Conservation (phyloP, 2,113 vertebrate genomes). For the Ibidorhyncha struthersii region DNA sequence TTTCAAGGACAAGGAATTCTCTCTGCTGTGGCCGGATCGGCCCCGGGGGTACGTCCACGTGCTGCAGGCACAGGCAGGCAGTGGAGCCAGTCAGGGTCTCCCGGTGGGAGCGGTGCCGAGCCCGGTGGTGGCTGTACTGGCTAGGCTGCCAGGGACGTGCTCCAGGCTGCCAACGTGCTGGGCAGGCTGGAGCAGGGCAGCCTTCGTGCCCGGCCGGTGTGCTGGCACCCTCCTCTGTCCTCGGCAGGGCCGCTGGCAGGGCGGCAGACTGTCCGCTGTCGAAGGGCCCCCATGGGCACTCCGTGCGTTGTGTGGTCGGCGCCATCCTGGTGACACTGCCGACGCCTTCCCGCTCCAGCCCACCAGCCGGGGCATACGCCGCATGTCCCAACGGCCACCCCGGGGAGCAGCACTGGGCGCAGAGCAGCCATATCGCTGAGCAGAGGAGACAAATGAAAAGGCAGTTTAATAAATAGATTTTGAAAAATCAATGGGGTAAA, state of each 20-base stretch:
- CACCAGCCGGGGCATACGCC: not conserved
- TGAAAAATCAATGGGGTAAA: constrained; percentile 4
- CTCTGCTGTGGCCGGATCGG: not conserved
- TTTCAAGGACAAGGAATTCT: not conserved
- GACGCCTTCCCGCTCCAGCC: no score
- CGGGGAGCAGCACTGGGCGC: constrained; percentile 16
- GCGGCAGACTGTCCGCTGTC: not conserved
- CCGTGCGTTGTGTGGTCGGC: no score
- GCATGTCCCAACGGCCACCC: not conserved
- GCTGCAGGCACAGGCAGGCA: not conserved
- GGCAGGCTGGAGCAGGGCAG: not conserved
- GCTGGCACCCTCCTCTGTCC: not conserved
- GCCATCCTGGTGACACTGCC: not conserved
- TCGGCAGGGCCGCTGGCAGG: not conserved
- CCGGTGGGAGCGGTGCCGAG: no score
- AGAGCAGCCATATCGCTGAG: not conserved
- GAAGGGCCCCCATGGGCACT: not conserved
- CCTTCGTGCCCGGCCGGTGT: rapidly evolving
- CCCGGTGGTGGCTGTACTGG: not conserved
- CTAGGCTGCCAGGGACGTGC: not conserved
- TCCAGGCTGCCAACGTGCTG: not conserved
- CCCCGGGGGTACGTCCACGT: not conserved
- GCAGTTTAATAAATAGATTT: constrained; percentile 58
- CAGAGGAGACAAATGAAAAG: not conserved
- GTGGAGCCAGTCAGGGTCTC: no score